Evolutionary conservation across 1,140 invertebrate genomes (phyloP), one percentile per base, ranked within the genome.

Genomic region (Paraescarpia echinospica): DNA sequence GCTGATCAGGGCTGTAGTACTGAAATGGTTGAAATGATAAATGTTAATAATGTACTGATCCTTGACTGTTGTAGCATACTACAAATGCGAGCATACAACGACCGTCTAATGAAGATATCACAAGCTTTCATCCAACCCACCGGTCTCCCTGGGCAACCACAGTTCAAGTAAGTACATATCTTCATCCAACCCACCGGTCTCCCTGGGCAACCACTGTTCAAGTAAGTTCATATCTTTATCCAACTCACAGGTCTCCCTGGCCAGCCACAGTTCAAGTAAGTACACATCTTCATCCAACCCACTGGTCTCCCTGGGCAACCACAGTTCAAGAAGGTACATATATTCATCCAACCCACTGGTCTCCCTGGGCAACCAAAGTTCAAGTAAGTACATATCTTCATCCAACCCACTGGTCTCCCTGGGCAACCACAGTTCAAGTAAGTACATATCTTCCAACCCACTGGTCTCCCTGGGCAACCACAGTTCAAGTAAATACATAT

Each of bases 101-200:
- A 92, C n/a, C 48, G 34, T 4, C 35, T 92, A 22, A 33, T 92
- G 92, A 59, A 89, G 8, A n/a, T 92, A 8, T 92, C 92, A 48
- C 48, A 92, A 89, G 33, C 92, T 33, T 92, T 92, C 51, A 33
- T 92, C 33, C 92, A 90, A 41, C 90, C 90, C 18, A 90, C 90
- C 27, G 35, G 59, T 77, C 59, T 77, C 59, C 59, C 59, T 0
- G 59, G 59, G 59, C 1, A 77, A 77, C 59, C 59, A 27, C 59
- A 77, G 59, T 77, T 77, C 59, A 77, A 77, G 59, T 77, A 77
- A 77, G 59, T 77, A 77, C 22, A 77, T 77, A 77, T 77, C 59
- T 77, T 77, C 59, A 77, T 41, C 41, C 41, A 41, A 41, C 41
- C 41, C 41, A 41, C 41, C 12, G 41, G 41, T 41, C 41, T 41